These are phyloP conservation scores for Nephrotoma flavescens DNA, from an alignment of 2,888 invertebrate genomes.

Conservation along the genomic window DNA sequence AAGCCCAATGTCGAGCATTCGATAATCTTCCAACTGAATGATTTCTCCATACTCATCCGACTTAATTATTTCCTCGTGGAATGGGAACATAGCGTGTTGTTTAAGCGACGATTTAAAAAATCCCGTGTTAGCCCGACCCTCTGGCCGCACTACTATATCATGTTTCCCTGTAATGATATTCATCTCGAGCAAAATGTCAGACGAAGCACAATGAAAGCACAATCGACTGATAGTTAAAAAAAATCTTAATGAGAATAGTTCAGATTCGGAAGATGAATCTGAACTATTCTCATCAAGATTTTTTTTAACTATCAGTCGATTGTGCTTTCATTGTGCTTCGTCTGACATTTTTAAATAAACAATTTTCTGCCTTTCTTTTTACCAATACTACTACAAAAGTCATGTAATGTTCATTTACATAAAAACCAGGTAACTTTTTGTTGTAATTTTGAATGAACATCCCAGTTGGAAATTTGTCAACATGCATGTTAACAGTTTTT, in stretches of 20 bases:
- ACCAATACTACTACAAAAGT: no score
- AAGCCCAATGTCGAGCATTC: conserved; percentile 52
- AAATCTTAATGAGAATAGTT: conserved; percentile 53
- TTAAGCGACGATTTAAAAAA: conserved; percentile 82
- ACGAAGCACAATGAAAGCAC: conserved; percentile 24
- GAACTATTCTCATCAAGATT: conserved; percentile 58
- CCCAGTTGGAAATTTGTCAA: no score
- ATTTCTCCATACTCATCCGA: conserved; percentile 95
- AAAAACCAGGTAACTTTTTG: no score
- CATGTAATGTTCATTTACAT: no score
- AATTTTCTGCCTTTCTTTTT: no score
- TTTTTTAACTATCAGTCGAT: conserved; percentile 31
- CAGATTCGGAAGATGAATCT: conserved; percentile 64
- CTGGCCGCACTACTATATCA: conserved; percentile 70
- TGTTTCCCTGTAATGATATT: conserved; percentile 74
- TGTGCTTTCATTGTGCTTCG: conserved; percentile 26
- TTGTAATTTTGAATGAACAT: no score
- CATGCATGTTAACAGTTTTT: no score
- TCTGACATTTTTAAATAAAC: no score
- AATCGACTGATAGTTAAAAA: conserved; percentile 31
- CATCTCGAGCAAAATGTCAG: conserved; percentile 42
- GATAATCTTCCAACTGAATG: conserved; percentile 83
- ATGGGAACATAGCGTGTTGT: conserved; percentile 94
- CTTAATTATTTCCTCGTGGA: conserved; percentile 78
- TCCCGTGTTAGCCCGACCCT: conserved; percentile 51